Evolutionary conservation across 2,113 vertebrate genomes (phyloP).

Genomic region (Heteronetta atricapilla): DNA sequence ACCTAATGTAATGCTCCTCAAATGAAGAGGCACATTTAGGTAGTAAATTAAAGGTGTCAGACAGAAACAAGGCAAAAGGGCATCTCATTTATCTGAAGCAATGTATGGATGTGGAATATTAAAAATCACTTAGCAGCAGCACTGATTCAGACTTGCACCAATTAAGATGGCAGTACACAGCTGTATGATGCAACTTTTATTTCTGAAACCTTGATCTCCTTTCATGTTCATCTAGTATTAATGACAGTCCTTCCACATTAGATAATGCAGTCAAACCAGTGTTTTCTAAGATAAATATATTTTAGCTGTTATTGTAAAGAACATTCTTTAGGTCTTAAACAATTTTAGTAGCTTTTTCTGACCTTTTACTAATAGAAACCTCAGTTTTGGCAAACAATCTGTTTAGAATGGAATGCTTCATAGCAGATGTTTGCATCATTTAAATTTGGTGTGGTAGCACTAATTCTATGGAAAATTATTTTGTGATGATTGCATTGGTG

Average conservation of each 20-base stretch:
- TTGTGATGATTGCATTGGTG: neutral
- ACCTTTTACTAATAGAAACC: neutral
- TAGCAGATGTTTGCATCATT: neutral
- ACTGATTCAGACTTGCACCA: fast-evolving
- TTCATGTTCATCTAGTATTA: neutral
- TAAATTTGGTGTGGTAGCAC: neutral
- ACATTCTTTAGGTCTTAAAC: neutral
- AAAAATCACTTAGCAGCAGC: neutral
- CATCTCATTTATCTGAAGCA: neutral
- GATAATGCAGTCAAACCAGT: neutral
- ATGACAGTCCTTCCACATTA: neutral
- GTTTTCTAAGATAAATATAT: neutral
- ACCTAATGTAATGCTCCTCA: neutral
- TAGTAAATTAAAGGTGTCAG: neutral
- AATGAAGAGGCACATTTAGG: neutral
- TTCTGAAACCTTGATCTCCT: neutral
- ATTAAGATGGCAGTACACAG: neutral
- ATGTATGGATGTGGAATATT: neutral
- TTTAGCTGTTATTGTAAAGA: neutral
- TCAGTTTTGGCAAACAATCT: neutral
- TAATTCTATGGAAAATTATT: neutral
- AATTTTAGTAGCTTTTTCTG: neutral
- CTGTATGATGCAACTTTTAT: neutral
- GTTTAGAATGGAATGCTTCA: neutral
- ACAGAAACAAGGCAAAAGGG: neutral